phyloP scores from a whole-genome alignment of 2,888 invertebrate genomes.

The Agonum fuliginosum region DNA sequence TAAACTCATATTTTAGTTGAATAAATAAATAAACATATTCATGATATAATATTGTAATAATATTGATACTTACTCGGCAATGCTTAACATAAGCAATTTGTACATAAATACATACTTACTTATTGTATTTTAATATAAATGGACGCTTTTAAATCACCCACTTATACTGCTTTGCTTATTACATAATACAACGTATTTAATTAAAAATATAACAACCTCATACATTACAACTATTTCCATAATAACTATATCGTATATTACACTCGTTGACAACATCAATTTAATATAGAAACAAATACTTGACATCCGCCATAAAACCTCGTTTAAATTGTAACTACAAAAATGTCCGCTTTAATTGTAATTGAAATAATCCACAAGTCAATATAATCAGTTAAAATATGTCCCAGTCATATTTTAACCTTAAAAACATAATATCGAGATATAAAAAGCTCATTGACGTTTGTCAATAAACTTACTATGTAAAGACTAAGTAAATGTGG shows the following conservation, averaged over 20 bases:
- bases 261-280: conserved; percentile 47
- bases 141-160: not conserved
- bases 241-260: conserved; percentile 22
- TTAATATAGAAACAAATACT: conserved; percentile 43
- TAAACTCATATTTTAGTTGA: no score
- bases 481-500: conserved; percentile 15
- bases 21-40: no score
- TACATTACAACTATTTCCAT: not conserved
- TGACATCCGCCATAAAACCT: conserved; percentile 44
- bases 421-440: not conserved
- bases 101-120: no score
- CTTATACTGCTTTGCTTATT: not conserved
- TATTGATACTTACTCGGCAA: no score
- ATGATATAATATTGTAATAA: no score
- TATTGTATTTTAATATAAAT: no score
- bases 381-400: conserved; percentile 36
- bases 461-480: conserved; percentile 41
- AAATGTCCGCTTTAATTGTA: conserved; percentile 45
- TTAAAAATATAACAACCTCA: conserved; percentile 23
- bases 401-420: not conserved
- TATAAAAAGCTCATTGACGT: conserved; percentile 11
- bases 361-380: conserved; percentile 41
- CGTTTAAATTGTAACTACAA: conserved; percentile 29
- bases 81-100: no score
- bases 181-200: conserved; percentile 1